Evolutionary conservation across 2,797 vertebrate species (phyloP).

Genomic region (Borostomias antarcticus): DNA sequence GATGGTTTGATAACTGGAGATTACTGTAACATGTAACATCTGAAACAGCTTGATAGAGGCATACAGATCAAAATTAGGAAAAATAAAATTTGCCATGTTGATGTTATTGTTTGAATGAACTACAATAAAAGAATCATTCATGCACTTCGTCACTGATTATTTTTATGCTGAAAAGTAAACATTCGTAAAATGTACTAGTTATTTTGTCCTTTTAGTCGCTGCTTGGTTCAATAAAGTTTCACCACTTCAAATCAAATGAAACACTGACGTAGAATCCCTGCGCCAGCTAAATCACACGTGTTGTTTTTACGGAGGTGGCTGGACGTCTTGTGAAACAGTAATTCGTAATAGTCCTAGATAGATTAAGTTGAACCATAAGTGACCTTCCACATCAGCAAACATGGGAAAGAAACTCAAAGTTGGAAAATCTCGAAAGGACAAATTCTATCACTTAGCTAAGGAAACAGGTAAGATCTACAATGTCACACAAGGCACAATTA

Average conservation of each 20-base stretch:
- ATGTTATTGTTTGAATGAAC: no score
- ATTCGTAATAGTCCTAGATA: neutral
- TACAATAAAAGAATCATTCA: no score
- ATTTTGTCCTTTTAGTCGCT: neutral
- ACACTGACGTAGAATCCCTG: slow-evolving; percentile 48
- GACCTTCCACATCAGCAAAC: slow-evolving; percentile 8
- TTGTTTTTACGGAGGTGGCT: slow-evolving; percentile 45
- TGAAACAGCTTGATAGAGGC: no score
- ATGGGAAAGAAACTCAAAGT: slow-evolving; percentile 98
- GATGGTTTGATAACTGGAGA: neutral
- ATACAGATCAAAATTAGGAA: no score
- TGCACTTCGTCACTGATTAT: no score
- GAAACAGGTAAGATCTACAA: slow-evolving; percentile 91
- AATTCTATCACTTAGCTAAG: slow-evolving; percentile 96
- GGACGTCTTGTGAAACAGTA: neutral
- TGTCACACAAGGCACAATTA: no score
- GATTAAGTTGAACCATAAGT: neutral
- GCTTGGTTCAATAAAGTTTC: slow-evolving; percentile 16
- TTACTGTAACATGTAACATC: neutral
- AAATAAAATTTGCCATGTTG: no score
- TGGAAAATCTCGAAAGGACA: slow-evolving; percentile 91
- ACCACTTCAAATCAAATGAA: neutral
- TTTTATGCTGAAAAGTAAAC: neutral
- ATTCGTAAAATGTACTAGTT: neutral
- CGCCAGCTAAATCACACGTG: slow-evolving; percentile 58